Conservation (phyloP, 2,797 vertebrate species). For the Lacerta viridis region DNA sequence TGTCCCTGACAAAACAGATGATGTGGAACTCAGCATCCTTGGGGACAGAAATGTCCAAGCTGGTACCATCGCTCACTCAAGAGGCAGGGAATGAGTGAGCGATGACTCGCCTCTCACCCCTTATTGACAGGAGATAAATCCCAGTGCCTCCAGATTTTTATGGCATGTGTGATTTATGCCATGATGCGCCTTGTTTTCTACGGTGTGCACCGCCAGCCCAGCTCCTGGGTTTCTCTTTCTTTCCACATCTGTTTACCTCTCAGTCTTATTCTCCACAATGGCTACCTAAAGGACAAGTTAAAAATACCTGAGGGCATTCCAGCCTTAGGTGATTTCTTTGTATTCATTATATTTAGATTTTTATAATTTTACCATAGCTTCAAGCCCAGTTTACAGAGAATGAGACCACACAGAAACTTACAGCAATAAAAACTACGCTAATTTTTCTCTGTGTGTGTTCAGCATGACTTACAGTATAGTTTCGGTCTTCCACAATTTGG, state of each 20-base stretch:
- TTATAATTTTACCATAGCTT: neutral
- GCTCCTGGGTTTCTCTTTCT: neutral
- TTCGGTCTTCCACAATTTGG: neutral
- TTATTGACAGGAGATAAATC: conserved; percentile 39
- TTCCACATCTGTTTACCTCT: neutral
- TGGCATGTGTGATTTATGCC: conserved; percentile 43
- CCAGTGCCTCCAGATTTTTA: conserved; percentile 27
- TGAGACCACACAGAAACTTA: neutral
- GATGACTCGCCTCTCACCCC: conserved; percentile 16
- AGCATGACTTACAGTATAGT: neutral
- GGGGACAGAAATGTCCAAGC: neutral
- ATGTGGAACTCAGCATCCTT: conserved; percentile 10
- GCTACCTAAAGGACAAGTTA: neutral
- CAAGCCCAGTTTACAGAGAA: too few relatives aligned
- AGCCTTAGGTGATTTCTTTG: too few relatives aligned
- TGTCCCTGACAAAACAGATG: conserved; percentile 27
- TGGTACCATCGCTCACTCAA: conserved; percentile 17
- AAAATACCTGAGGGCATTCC: neutral
- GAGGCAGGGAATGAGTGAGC: conserved; percentile 35
- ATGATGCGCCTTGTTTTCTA: neutral
- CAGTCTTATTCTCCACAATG: neutral
- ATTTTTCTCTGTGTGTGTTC: neutral
- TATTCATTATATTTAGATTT: neutral
- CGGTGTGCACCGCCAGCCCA: neutral
- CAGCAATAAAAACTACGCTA: neutral